Base-by-base conservation (phyloP, 2,888 invertebrate species). In the Cheilosia impressa region DNA sequence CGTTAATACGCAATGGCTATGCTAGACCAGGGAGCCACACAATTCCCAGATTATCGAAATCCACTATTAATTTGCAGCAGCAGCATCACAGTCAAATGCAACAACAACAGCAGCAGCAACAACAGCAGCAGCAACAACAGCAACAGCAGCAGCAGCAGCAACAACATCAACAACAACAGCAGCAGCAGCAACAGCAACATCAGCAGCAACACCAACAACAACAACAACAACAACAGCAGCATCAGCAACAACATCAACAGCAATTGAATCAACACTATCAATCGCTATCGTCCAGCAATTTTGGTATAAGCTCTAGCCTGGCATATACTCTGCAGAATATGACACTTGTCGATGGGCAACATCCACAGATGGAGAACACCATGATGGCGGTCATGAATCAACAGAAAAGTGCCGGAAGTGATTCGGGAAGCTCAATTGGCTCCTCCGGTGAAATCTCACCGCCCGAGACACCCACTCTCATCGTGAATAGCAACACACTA, bases 371-470 rank as follows among this genome's bases (percentile, higher is more conserved):
- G 31, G 87, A 88, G 50, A 88, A 88, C 45, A 78, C 75, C 53
- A 87, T 73, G 63, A 88, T 89, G 81, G 82, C 89, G 43, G 87
- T 88, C 55, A 90, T 90, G 71, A 90, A 90, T 87, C 90, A 90
- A 17, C 90, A 89, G 78, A 91, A 92, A 83, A 90, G 90, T 84
- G 88, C 89, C 13, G 92, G 91, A 41, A 92, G 92, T 84, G 92
- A 92, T 87, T 91, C 92, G 2, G 92, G 92, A 34, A 92, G 92
- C 82, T 92, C 92, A n/a, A 90, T 92, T 87, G 91, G 92, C 27
- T 92, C 92, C n/a, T 90, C 90, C 15, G 92, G 91, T 24, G 92
- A 92, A 62, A 89, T 90, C 80, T 91, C 92, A 63, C 92, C 92
- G 55, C 92, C 92, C 45, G 92, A 92, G 83, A 92, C 92, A 71